These are phyloP conservation scores for Harpagoxenus sublaevis DNA, from an alignment of 2,888 invertebrate species.

Conservation along the genomic window DNA sequence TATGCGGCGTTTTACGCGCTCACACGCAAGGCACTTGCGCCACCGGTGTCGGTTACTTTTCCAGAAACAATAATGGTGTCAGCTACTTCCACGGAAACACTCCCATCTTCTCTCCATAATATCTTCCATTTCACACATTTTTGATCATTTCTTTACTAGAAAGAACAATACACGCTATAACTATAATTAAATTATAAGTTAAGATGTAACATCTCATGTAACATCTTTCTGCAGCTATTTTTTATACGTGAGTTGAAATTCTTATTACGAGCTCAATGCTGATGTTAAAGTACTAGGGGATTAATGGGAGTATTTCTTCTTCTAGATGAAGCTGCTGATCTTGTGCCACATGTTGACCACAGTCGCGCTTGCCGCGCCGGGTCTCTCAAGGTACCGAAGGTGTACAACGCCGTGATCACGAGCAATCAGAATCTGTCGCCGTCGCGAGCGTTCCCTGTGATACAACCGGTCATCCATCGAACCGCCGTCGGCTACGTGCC, in stretches of 20 bases:
- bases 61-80: slow-evolving; percentile 62
- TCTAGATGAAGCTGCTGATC: slow-evolving; percentile 75
- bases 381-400: slow-evolving; percentile 90
- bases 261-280: not conserved
- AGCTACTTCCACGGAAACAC: slow-evolving; percentile 49
- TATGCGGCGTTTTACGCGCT: slow-evolving; percentile 53
- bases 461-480: slow-evolving; percentile 91
- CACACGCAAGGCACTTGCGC: slow-evolving; percentile 61
- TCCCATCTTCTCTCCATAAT: not conserved
- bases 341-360: slow-evolving; percentile 57
- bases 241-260: not conserved
- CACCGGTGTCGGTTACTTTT: slow-evolving; percentile 54
- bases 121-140: not conserved
- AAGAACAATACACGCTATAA: not conserved
- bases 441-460: slow-evolving; percentile 91
- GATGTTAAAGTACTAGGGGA: not conserved
- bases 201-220: too few relatives aligned
- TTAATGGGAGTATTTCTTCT: slow-evolving; percentile 26
- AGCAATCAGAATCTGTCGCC: slow-evolving; percentile 92
- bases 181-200: not conserved
- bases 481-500: slow-evolving; percentile 87
- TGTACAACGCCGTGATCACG: slow-evolving; percentile 93
- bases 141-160: not conserved
- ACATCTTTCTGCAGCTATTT: not conserved
- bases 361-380: slow-evolving; percentile 83